Evolutionary conservation across 2,888 invertebrate genomes (phyloP).

Genomic region (Apomyelois bistriatella): DNA sequence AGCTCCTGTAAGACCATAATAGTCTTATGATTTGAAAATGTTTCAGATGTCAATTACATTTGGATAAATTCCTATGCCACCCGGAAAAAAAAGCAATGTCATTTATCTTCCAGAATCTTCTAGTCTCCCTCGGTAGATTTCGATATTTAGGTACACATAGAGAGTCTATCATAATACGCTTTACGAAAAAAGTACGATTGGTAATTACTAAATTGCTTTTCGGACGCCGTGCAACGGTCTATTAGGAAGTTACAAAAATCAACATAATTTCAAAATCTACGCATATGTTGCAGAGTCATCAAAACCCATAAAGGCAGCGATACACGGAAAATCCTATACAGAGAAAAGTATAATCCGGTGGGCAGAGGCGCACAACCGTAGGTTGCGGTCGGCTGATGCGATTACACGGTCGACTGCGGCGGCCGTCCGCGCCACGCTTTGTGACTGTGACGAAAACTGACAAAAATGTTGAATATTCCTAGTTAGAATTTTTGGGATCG

Average conservation of each 20-base stretch:
- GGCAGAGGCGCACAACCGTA: slow-evolving; percentile 62
- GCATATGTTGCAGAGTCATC: slow-evolving; percentile 1
- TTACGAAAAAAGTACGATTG: too few relatives aligned
- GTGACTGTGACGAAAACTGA: not conserved
- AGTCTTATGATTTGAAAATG: not conserved
- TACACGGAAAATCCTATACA: not conserved
- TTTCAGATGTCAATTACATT: too few relatives aligned
- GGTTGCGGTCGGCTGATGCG: slow-evolving; percentile 50
- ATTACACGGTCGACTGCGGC: slow-evolving; percentile 49
- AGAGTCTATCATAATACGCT: too few relatives aligned
- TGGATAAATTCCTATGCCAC: too few relatives aligned
- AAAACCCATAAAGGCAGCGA: slow-evolving; percentile 6
- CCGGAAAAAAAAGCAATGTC: too few relatives aligned
- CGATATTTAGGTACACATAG: too few relatives aligned
- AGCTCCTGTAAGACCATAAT: not conserved
- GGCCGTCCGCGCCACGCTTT: slow-evolving; percentile 16
- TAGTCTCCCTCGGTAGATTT: too few relatives aligned
- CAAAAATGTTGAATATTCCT: not conserved
- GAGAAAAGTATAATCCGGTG: slow-evolving; percentile 23
- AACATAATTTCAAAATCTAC: not conserved
- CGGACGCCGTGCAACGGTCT: too few relatives aligned
- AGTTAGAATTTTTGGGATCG: too few relatives aligned
- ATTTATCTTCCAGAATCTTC: too few relatives aligned
- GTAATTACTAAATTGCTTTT: too few relatives aligned
- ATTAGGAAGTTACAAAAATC: not conserved